Base-by-base conservation (phyloP, 2,888 invertebrate species). In the Epirrita christyi region DNA sequence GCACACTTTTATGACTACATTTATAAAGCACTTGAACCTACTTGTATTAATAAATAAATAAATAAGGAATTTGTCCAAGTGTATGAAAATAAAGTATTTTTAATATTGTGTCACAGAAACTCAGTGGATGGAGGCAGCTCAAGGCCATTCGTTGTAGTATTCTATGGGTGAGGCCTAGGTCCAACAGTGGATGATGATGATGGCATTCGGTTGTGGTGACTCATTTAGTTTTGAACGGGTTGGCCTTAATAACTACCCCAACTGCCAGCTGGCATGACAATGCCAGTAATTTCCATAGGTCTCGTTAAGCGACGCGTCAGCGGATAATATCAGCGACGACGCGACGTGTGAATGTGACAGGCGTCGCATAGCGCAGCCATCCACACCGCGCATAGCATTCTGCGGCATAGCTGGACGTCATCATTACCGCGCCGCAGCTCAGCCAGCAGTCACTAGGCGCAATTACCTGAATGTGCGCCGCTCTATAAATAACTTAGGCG, bases 401-500 rank as follows among this genome's bases (percentile, higher is more conserved):
- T 43, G 50, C 51, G 15, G 38, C 43, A 29, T 10, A 10, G 42
- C 47, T 36, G 42, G 54, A 52, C 61, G 61, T 59, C 60, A 64
- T 64, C 65, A 15, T 11, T 28, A 32, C 37, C 45, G 49, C 43
- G 41, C 28, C 32, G 10, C 27, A 8, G 43, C 21, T 49, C 59
- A n/a, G 11, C 9, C 14, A 7, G 8, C 38, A 21, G 21, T 21
- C 4, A 7, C 44, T 34, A 49, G 42, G 44, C 37, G 41, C 45
- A 41, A 32, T 71, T 68, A 73, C 46, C 54, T 58, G 47, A 42
- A 43, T 38, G 28, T 48, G 62, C 42, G 49, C 51, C 43, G 56
- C 52, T 47, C 52, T 58, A 72, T 75, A 70, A 73, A 75, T 75
- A 74, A 71, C 61, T 58, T 63, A 71, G 68, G 5, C 64, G 68